Conservation (phyloP, 2,888 invertebrate genomes). For the Tenthredo mesomela region DNA sequence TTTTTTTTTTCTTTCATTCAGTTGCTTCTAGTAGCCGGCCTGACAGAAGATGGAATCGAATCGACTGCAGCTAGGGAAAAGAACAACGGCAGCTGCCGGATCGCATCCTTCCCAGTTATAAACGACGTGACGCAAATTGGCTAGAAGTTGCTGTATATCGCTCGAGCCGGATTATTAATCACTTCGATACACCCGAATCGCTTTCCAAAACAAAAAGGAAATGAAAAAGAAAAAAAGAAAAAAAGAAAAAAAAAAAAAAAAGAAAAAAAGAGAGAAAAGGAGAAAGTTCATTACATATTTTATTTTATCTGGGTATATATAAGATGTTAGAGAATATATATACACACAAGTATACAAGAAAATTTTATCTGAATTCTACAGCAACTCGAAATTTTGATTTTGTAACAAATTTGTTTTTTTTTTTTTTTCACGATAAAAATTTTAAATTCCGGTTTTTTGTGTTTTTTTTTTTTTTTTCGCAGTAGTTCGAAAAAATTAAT, state of each 20-base stretch:
- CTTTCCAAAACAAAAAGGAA: not conserved
- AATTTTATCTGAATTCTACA: not conserved
- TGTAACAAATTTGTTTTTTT: not conserved
- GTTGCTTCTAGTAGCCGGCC: not conserved
- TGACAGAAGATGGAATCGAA: constrained; percentile 11
- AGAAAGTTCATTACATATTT: too few relatives aligned
- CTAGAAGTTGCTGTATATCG: not conserved
- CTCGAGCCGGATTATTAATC: not conserved
- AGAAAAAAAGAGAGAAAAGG: not conserved
- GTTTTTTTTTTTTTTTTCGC: not conserved
- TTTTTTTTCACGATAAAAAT: not conserved
- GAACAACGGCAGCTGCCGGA: constrained; percentile 30
- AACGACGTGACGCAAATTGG: constrained; percentile 33
- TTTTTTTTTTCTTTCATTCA: not conserved
- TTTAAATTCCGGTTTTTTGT: too few relatives aligned
- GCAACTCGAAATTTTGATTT: too few relatives aligned
- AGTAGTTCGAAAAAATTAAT: not conserved
- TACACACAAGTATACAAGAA: too few relatives aligned
- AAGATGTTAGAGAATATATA: not conserved
- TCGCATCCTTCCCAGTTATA: constrained; percentile 27
- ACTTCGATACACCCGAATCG: not conserved
- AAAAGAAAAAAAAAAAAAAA: not conserved
- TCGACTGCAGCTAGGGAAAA: not conserved
- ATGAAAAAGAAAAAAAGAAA: not conserved
- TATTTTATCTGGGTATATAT: not conserved